phyloP scores from a whole-genome alignment of 2,888 invertebrate species.

The Lymantria dispar region DNA sequence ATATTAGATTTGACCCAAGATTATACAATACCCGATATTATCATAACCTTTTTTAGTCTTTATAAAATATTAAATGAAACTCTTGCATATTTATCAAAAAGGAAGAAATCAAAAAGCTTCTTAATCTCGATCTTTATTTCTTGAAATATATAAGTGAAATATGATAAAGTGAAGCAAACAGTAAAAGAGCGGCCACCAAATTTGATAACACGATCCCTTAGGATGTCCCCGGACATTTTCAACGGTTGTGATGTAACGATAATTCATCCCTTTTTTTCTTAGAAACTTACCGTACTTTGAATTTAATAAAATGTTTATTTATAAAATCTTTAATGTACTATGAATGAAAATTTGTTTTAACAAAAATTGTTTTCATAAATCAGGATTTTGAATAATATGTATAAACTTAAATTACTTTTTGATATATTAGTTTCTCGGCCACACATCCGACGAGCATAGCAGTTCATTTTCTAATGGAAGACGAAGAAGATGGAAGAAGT shows the following conservation, averaged over 20 bases:
- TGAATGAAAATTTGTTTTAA: too few species aligned
- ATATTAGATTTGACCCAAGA: not conserved
- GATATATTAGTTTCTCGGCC: too few species aligned
- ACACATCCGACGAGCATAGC: too few species aligned
- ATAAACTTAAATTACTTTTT: too few species aligned
- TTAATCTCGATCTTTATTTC: not conserved
- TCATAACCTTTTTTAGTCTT: not conserved
- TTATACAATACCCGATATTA: not conserved
- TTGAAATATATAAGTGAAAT: not conserved
- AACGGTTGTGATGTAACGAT: constrained; percentile 13
- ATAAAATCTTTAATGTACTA: not conserved
- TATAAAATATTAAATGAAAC: not conserved
- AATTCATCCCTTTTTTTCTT: not conserved
- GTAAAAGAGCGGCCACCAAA: constrained; percentile 9
- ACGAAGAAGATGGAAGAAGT: too few species aligned
- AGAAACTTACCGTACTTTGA: not conserved
- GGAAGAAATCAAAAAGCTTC: not conserved
- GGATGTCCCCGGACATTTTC: constrained; percentile 35
- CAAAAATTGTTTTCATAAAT: too few species aligned
- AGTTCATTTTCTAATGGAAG: too few species aligned
- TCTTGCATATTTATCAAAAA: not conserved
- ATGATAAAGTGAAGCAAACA: not conserved
- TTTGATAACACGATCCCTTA: constrained; percentile 45
- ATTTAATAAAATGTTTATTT: not conserved
- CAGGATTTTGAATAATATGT: too few species aligned